These are phyloP conservation scores for Pempheris klunzingeri DNA, from an alignment of 2,797 vertebrate species.

Conservation along the genomic window DNA sequence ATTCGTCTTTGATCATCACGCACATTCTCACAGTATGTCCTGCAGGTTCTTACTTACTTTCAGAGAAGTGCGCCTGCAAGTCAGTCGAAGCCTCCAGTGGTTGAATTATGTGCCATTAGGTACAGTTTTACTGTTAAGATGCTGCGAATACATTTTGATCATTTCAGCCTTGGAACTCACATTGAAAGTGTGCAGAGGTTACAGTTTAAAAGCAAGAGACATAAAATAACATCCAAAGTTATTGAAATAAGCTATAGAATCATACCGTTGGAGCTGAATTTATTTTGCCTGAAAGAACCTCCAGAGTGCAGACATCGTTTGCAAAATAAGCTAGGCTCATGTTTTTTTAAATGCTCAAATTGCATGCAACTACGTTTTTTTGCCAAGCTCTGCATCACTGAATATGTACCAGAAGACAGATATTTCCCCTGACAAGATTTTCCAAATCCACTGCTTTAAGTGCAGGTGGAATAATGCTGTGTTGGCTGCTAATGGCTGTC, in stretches of 20 bases:
- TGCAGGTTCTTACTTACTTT: slow-evolving; percentile 23
- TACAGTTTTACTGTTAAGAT: neutral
- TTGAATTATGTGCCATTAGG: slow-evolving; percentile 5
- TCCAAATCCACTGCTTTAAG: slow-evolving; percentile 76
- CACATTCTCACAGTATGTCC: slow-evolving; percentile 33
- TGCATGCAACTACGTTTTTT: slow-evolving; percentile 60
- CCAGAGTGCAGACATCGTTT: slow-evolving; percentile 73
- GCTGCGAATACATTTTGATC: neutral
- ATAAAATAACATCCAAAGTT: neutral
- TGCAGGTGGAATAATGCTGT: slow-evolving; percentile 81
- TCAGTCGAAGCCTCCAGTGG: slow-evolving; percentile 20
- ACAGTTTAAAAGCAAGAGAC: neutral
- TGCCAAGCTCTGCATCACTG: slow-evolving; percentile 62
- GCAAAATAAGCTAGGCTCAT: slow-evolving; percentile 75
- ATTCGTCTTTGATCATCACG: slow-evolving; percentile 64
- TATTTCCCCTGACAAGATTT: slow-evolving; percentile 82
- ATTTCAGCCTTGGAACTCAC: slow-evolving; percentile 1
- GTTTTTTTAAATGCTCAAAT: slow-evolving; percentile 80
- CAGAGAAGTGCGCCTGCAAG: slow-evolving; percentile 16
- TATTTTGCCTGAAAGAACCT: slow-evolving; percentile 50
- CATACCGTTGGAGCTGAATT: slow-evolving; percentile 27
- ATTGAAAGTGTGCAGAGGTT: neutral
- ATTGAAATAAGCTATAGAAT: slow-evolving; percentile 10
- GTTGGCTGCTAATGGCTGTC: slow-evolving; percentile 85
- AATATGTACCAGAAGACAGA: slow-evolving; percentile 70